Evolutionary conservation across 2,113 vertebrate genomes (phyloP), one percentile per base, ranked within the genome.

Genomic region (Phylloscopus whistleri): DNA sequence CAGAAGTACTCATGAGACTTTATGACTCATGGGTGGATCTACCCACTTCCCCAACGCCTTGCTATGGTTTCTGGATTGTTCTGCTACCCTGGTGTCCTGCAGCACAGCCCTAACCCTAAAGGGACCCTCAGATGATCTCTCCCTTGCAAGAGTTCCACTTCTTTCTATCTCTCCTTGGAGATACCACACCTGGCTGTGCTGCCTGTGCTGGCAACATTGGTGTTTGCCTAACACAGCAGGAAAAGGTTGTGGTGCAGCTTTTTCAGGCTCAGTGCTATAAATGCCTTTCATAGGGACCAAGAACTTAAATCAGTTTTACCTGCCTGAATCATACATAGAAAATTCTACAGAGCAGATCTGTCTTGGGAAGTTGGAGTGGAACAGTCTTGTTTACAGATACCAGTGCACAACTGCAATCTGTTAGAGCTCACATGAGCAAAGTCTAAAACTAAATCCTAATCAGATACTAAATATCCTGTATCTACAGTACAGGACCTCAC

Each of bases 401-500:
- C 66, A 83, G 37, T 3, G 8, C 35, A 64, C 37, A 51, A 39
- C 4, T 79, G 9, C 16, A 23, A 48, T 70, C 84, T 64, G 20
- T 28, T 41, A 82, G 23, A 75, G 51, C 41, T 91, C 51, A 73
- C 1, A 7, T 1, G 8, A 92, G 18, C 4, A 7, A 51, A 58
- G 13, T 11, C 51, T 73, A 77, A 90, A 94, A 67, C 44, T 75
- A 75, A 69, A 88, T 89, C 67, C 63, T 79, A 81, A 81, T 28
- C 58, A 80, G 68, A 35, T 52, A 75, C 30, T 53, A 37, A 74
- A 69, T 26, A 75, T 8, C 35, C n/a, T 46, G 5, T 22, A 69
- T 74, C 63, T 56, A 13, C 3, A n/a, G 59, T 22, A 64, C 33
- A 58, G 43, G 48, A 64, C 75, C 86, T 97, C 94, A 99, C 99